These are phyloP conservation scores for Philhelius pedissequus DNA, from an alignment of 2,888 invertebrate species.

Conservation along the genomic window DNA sequence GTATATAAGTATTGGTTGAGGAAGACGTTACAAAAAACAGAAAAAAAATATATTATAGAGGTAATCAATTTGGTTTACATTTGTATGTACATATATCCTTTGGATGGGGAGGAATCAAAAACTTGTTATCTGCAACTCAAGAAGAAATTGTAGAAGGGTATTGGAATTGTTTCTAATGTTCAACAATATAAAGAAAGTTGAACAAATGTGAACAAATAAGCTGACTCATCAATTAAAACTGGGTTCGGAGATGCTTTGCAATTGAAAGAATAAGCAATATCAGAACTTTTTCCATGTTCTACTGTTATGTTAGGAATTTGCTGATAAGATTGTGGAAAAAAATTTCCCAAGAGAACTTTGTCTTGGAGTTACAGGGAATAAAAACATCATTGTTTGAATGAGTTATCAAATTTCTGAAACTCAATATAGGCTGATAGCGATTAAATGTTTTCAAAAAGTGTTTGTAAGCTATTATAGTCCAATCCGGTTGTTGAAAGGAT, in stretches of 20 bases:
- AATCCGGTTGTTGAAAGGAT: no score
- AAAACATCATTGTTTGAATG: neutral
- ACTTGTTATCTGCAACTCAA: conserved; percentile 4
- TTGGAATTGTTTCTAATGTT: conserved; percentile 1
- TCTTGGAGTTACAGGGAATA: neutral
- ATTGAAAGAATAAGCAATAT: neutral
- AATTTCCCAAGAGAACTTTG: neutral
- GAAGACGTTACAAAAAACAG: neutral
- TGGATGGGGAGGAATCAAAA: neutral
- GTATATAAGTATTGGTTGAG: no score
- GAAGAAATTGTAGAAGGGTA: neutral
- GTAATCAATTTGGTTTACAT: conserved; percentile 59
- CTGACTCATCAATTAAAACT: neutral
- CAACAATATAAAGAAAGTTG: neutral
- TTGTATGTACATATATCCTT: neutral
- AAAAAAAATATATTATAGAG: conserved; percentile 17
- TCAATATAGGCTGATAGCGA: no score
- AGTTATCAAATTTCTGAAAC: neutral
- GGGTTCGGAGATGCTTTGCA: neutral
- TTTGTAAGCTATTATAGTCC: no score
- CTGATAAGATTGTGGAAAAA: neutral
- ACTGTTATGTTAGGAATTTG: neutral
- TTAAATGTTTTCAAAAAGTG: no score
- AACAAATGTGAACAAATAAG: neutral
- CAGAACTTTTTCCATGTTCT: neutral